These are phyloP conservation scores for Pao palembangensis DNA, from an alignment of 2,113 vertebrate genomes.

Conservation along the genomic window DNA sequence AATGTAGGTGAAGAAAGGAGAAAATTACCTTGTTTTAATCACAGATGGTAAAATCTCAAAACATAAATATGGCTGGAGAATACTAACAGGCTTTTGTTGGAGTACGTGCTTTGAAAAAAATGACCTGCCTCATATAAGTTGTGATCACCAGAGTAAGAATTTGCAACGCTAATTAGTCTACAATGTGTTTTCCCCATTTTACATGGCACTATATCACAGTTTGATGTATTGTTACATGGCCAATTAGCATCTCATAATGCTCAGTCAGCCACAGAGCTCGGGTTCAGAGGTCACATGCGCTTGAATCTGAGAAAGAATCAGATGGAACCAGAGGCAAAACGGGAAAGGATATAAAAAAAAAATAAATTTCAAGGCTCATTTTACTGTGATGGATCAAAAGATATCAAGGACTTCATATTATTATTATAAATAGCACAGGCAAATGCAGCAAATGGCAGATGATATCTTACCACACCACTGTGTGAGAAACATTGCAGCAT, in stretches of 20 bases:
- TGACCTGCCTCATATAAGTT: constrained; percentile 19
- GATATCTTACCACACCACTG: constrained; percentile 13
- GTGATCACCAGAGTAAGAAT: constrained; percentile 11
- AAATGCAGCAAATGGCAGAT: constrained; percentile 36
- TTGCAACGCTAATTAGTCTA: constrained; percentile 37
- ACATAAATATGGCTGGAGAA: not conserved
- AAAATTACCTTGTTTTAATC: too few species aligned
- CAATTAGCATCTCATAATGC: constrained; percentile 62
- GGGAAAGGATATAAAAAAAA: constrained; percentile 5
- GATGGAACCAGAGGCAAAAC: constrained; percentile 11
- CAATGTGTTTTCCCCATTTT: constrained; percentile 37
- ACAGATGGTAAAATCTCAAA: not conserved
- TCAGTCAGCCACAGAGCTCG: constrained; percentile 56
- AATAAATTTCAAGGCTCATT: constrained; percentile 18
- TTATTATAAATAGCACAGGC: constrained; percentile 28
- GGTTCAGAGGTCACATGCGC: constrained; percentile 44
- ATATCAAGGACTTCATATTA: constrained; percentile 13
- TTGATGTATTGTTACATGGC: constrained; percentile 56
- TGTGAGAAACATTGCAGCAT: constrained; percentile 22
- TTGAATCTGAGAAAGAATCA: constrained; percentile 25
- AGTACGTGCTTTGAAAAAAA: not conserved
- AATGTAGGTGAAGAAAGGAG: too few species aligned
- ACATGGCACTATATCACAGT: constrained; percentile 51
- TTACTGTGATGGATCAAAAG: constrained; percentile 17
- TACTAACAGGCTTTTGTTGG: not conserved